Evolutionary conservation across 2,113 vertebrate genomes (phyloP).

Genomic region (Stercorarius parasiticus): DNA sequence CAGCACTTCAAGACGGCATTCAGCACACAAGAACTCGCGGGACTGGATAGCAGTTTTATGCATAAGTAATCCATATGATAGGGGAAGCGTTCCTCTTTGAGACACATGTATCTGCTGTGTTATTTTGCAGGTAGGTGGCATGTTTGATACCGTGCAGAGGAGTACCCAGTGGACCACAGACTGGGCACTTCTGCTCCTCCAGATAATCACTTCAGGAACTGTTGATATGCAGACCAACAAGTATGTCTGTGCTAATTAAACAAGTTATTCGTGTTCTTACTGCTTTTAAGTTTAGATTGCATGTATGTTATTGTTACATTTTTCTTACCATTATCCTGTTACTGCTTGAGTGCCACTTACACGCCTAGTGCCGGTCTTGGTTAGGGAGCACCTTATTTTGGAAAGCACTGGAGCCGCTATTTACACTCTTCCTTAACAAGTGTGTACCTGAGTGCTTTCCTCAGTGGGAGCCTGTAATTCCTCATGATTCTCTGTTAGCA

Average conservation of each 20-base stretch:
- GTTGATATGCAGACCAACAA: slow-evolving; percentile 76
- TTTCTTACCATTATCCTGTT: neutral
- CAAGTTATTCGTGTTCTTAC: no score
- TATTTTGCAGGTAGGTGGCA: slow-evolving; percentile 70
- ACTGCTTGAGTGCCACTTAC: neutral
- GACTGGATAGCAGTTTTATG: neutral
- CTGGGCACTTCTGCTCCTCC: slow-evolving; percentile 79
- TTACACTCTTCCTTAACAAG: neutral
- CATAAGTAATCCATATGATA: accelerated
- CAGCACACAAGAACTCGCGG: neutral
- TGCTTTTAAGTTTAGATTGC: neutral
- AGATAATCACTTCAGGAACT: slow-evolving; percentile 75
- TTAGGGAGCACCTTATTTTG: neutral
- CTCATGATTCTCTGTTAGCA: neutral
- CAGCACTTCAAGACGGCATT: neutral
- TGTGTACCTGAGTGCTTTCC: neutral
- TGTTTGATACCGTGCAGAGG: slow-evolving; percentile 76
- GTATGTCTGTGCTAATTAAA: neutral
- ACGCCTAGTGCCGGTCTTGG: neutral
- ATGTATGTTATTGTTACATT: accelerated
- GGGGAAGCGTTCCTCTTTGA: no score
- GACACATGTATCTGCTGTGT: accelerated
- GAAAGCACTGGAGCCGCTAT: neutral
- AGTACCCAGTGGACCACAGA: slow-evolving; percentile 76
- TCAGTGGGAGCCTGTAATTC: neutral